A percentile compares a stretch with the other conserved stretches of the same genome.
Evolutionary conservation across 2,888 invertebrate species (phyloP).

Genomic region (Synergus itoensis): DNA sequence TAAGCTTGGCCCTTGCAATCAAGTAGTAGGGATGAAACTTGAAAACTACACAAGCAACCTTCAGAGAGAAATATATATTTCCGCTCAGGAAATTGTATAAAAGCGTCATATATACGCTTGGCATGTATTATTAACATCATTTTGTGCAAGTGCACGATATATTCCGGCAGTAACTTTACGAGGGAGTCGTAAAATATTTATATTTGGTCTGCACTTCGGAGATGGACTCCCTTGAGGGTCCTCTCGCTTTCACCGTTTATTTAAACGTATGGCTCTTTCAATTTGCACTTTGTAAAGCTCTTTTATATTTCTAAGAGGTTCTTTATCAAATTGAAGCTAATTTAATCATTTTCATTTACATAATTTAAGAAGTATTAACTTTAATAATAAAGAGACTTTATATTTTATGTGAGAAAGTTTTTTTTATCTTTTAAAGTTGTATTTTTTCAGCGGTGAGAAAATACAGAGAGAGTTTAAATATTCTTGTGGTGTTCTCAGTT

Average conservation of each 20-base stretch:
- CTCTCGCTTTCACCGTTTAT: conserved; percentile 30
- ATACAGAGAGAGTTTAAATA: not conserved
- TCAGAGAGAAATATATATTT: conserved; percentile 27
- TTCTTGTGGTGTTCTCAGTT: not conserved
- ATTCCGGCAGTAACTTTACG: conserved; percentile 60
- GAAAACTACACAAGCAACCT: conserved; percentile 15
- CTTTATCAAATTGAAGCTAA: not conserved
- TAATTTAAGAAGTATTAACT: not conserved
- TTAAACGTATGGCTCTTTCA: conserved; percentile 28
- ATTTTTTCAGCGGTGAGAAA: not conserved
- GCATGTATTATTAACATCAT: conserved; percentile 58
- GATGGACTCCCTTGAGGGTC: conserved; percentile 53
- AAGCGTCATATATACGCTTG: conserved; percentile 51
- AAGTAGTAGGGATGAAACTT: conserved; percentile 23
- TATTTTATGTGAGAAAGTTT: not conserved
- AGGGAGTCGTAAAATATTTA: conserved; percentile 67
- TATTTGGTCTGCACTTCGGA: conserved; percentile 61
- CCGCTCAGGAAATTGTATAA: conserved; percentile 53
- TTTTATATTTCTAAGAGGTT: not conserved
- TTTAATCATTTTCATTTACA: not conserved
- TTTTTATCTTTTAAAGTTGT: not conserved
- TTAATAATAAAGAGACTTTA: not conserved
- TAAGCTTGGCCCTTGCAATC: not conserved
- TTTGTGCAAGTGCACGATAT: conserved; percentile 47
- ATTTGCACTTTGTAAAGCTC: conserved; percentile 16